Conservation (phyloP, 2,888 invertebrate species). For the Ophion ventricosus region DNA sequence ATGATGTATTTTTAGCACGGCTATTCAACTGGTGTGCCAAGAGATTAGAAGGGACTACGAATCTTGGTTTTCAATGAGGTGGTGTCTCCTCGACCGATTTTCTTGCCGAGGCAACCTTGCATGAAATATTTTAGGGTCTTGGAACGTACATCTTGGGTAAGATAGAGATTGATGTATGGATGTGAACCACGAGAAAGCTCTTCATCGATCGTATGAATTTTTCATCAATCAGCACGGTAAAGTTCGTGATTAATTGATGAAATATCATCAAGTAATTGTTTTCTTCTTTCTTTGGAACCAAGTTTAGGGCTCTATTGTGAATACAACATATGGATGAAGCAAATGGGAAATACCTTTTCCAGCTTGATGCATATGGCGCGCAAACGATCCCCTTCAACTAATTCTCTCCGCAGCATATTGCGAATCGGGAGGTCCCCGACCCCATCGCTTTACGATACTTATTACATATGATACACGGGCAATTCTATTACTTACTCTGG, state of each 20-base stretch:
- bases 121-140: neutral
- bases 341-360: constrained; percentile 59
- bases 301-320: neutral
- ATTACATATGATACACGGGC: constrained; percentile 38
- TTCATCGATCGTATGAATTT: too few relatives aligned
- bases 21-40: too few relatives aligned
- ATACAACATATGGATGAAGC: neutral
- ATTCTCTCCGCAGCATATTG: constrained; percentile 70
- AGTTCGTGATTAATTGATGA: too few relatives aligned
- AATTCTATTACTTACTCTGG: neutral
- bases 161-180: too few relatives aligned
- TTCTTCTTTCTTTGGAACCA: too few relatives aligned
- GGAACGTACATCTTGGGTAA: neutral
- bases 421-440: constrained; percentile 51
- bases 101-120: neutral
- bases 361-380: constrained; percentile 28
- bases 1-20: too few relatives aligned
- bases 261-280: too few relatives aligned
- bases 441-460: constrained; percentile 58
- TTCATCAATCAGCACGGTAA: too few relatives aligned
- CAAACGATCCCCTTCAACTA: constrained; percentile 50
- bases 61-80: neutral
- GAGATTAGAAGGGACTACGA: neutral
- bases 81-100: neutral
- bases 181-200: too few relatives aligned